Evolutionary conservation across 2,797 vertebrate genomes (phyloP).

Genomic region (Simalia tracyae): DNA sequence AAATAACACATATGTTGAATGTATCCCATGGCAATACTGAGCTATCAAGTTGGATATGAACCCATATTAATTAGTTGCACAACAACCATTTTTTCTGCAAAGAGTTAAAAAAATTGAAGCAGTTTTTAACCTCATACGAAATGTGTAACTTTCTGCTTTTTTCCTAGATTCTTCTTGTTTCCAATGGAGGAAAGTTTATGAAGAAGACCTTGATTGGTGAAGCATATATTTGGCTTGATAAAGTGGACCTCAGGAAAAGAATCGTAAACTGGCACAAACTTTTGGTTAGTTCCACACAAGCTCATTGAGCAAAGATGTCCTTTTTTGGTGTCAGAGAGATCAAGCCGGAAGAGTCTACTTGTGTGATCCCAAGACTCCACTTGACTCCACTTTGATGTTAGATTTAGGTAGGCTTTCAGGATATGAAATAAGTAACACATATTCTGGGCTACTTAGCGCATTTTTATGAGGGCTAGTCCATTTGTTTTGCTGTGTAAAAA

Average conservation of each 20-base stretch:
- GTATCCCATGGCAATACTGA: not conserved
- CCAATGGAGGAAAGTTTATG: slow-evolving; percentile 97
- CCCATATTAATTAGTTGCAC: too few relatives aligned
- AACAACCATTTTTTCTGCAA: not conserved
- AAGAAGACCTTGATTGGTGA: slow-evolving; percentile 98
- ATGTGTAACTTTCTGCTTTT: slow-evolving; percentile 30
- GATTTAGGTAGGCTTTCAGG: slow-evolving; percentile 69
- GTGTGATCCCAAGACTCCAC: slow-evolving; percentile 53
- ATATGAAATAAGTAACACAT: slow-evolving; percentile 52
- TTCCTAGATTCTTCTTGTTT: slow-evolving; percentile 90
- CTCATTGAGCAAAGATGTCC: slow-evolving; percentile 76
- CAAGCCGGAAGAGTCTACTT: slow-evolving; percentile 63
- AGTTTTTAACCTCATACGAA: slow-evolving; percentile 4
- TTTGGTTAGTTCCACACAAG: slow-evolving; percentile 87
- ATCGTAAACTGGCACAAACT: slow-evolving; percentile 99
- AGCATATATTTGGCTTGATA: slow-evolving; percentile 98
- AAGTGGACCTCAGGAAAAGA: slow-evolving; percentile 97
- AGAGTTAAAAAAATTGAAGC: not conserved
- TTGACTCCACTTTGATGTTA: slow-evolving; percentile 66
- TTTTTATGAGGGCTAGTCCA: slow-evolving; percentile 62
- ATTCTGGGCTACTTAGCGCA: slow-evolving; percentile 63
- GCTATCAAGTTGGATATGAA: not conserved
- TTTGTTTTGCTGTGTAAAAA: slow-evolving; percentile 51
- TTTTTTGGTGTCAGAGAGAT: slow-evolving; percentile 61
- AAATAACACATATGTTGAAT: not conserved